Evolutionary conservation across 2,113 vertebrate species (phyloP), one percentile per base, ranked within the genome.

Genomic region (Dipodomys stephensi): DNA sequence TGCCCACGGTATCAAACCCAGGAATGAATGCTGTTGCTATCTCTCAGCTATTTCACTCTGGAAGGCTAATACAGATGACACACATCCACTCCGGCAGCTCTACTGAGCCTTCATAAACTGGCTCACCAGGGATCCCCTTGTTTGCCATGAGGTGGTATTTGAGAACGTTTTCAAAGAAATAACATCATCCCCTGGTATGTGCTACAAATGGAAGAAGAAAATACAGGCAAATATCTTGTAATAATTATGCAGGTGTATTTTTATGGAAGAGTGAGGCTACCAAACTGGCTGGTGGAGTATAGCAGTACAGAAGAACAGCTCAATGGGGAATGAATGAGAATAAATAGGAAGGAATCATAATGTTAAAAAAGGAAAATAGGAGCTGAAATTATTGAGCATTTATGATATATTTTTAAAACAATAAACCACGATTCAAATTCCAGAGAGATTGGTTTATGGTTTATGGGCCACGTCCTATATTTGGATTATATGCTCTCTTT

Each of bases 391-490:
- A 62, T 65, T 93, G 32, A 84, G 19, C 72, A 73, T 69, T 92
- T 95, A 79, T 79, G 78, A 84, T 87, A 83, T 6, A 57, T 84
- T 95, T 96, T 74, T 30, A 92, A 96, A 90, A 84, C 62, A 90
- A 53, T 69, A 94, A 94, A 81, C 30, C 57, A 49, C 27, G 49
- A 86, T 49, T 86, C 44, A 86, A 80, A 87, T 86, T 94, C 81
- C 83, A 92, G 60, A 93, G 35, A 95, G 68, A 91, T 18, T 77
- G 20, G 35, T 68, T 94, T 94, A 71, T 60, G 44, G n/a, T 77
- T 92, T 94, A 68, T 74, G 35, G 64, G 30, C n/a, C 64, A 90
- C 87, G 57, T 87, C 64, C 71, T 93, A 28, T 62, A 84, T 90
- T 87, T 93, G 74, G 68, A 91, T 94, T 94, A 78, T 78, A 30